A percentile compares a stretch with the other conserved stretches of the same genome.
Conservation (phyloP, 2,888 invertebrate genomes). For the Julus scanicus region DNA sequence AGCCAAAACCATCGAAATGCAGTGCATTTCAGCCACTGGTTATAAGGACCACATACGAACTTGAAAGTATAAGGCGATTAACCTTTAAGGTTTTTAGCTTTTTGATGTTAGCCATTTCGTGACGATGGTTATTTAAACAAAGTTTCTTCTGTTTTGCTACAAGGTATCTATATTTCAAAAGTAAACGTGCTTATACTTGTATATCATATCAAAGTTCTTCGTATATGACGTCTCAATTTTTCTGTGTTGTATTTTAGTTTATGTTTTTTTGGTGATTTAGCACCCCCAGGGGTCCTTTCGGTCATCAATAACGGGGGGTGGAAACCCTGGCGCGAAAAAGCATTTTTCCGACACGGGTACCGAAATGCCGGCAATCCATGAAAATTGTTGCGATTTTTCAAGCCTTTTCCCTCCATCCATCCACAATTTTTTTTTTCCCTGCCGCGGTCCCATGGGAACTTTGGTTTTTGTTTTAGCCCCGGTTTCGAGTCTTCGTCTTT, state of each 20-base stretch:
- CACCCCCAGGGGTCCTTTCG: neutral
- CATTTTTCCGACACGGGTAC: neutral
- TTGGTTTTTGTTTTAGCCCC: neutral
- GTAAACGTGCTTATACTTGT: no score
- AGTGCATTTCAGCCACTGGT: no score
- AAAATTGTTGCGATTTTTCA: slow-evolving; percentile 1
- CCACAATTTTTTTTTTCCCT: neutral
- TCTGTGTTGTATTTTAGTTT: neutral
- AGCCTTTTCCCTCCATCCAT: neutral
- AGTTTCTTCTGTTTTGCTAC: no score
- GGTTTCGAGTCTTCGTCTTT: neutral
- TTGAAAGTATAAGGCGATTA: no score
- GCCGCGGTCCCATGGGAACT: neutral
- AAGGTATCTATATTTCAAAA: no score
- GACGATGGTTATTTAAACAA: no score
- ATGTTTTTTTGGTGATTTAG: neutral
- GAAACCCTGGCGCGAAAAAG: neutral
- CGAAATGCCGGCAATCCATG: neutral
- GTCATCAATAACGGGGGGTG: neutral
- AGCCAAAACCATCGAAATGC: no score
- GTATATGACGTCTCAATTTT: neutral
- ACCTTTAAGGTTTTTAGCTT: no score
- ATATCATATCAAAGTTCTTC: no score
- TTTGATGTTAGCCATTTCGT: no score
- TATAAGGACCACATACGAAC: no score